Base-by-base conservation (phyloP, 2,888 invertebrate genomes). In the Cylindroiulus punctatus region DNA sequence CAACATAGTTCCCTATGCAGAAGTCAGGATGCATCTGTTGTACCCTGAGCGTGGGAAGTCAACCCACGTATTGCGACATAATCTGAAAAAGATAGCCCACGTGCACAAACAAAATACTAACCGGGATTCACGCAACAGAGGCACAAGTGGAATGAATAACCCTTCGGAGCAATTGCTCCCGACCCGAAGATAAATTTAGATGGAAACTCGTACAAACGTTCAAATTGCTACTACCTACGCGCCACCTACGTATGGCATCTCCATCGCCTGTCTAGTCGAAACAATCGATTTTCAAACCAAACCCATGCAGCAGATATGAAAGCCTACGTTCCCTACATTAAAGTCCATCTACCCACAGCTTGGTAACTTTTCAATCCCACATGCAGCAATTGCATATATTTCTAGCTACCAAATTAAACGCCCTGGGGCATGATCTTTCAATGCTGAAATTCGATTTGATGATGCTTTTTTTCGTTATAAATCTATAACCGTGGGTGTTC, bases 161-260 rank as follows among this genome's bases (percentile, higher is more conserved):
- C 65, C 65, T 65, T 65, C 65, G 65, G 26, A 65, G 57, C n/a
- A 22, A 57, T 57, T 57, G n/a, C n/a, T 57, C n/a, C 19, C 22
- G n/a, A 4, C 57, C n/a, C 57, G 57, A n/a, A 57, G 65, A 65
- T 65, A 65, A 65, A 65, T 65, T 65, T 65, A 65, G 65, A 22
- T 65, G 26, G 22, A 65, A 65, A 26, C 65, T 65, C 26, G 65
- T 26, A 26, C 65, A 65, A 65, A 65, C 65, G 65, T 65, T 65
- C 65, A 65, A 65, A 65, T 65, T 65, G 65, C 65, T 65, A 65
- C 65, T 22, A 65, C 65, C 65, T 65, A 65, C 65, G 65, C 65
- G 10, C 65, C 65, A 65, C 65, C 65, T 65, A 65, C 65, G 26
- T 7, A 26, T 65, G 7, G 22, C 22, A 7, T 22, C 22, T 65